phyloP scores from a whole-genome alignment of 2,888 invertebrate species.

The Spicauda simplicius region DNA sequence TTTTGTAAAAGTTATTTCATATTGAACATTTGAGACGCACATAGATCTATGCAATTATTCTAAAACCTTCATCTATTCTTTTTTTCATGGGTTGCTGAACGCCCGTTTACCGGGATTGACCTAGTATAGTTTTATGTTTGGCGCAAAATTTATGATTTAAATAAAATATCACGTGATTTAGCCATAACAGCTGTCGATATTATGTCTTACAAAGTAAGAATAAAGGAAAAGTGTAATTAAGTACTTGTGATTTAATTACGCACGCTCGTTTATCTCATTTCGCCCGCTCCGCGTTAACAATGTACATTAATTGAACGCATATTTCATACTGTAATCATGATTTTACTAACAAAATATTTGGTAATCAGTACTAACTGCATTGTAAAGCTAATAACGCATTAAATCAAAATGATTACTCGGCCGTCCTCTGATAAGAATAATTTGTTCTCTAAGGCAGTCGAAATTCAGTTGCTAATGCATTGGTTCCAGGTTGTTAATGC shows the following conservation, averaged over 20 bases:
- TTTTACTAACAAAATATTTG: conserved; percentile 30
- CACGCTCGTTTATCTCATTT: conserved; percentile 25
- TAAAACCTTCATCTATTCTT: too few relatives aligned
- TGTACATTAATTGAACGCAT: conserved; percentile 28
- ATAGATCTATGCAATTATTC: too few relatives aligned
- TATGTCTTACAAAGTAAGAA: neutral
- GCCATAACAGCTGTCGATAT: neutral
- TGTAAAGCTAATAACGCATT: conserved; percentile 28
- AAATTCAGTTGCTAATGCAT: conserved; percentile 25
- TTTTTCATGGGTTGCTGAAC: too few relatives aligned
- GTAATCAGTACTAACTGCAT: conserved; percentile 36
- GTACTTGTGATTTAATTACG: conserved; percentile 10
- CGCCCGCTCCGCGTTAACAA: conserved; percentile 21
- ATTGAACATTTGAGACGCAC: too few relatives aligned
- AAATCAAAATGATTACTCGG: conserved; percentile 28
- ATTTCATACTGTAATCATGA: conserved; percentile 31
- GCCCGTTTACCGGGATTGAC: too few relatives aligned
- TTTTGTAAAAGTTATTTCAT: too few relatives aligned
- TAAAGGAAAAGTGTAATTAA: conserved; percentile 1
- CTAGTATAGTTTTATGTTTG: neutral
- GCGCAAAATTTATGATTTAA: neutral
- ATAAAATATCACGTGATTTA: neutral
- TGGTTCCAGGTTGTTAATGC: neutral
- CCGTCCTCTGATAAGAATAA: neutral
- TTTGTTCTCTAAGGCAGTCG: conserved; percentile 8